phyloP scores from a whole-genome alignment of 2,113 vertebrate species.

The Vulpes vulpes region DNA sequence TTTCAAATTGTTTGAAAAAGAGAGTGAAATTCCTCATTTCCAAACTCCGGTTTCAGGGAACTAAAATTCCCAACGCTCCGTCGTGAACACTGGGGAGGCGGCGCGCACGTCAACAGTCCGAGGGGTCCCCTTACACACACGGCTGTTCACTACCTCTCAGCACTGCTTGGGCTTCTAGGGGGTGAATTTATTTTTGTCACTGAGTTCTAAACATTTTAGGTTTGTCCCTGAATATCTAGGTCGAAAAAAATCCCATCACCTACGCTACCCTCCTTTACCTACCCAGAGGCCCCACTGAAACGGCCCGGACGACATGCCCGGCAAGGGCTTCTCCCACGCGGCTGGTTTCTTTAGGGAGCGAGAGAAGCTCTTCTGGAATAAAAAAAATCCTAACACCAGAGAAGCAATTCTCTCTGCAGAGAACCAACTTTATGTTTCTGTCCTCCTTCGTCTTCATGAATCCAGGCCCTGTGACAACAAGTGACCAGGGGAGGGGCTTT shows the following conservation, averaged over 20 bases:
- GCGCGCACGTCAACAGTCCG: fast-evolving
- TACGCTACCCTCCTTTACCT: not conserved
- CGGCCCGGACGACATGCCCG: fast-evolving
- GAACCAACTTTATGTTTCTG: not conserved
- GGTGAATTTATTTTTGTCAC: too few relatives aligned
- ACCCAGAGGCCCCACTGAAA: fast-evolving
- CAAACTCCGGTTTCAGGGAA: not conserved
- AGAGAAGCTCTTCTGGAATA: not conserved
- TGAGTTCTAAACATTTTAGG: too few relatives aligned
- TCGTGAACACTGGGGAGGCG: fast-evolving
- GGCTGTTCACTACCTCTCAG: not conserved
- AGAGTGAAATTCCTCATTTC: not conserved
- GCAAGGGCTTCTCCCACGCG: too few relatives aligned
- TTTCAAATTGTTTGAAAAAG: fast-evolving
- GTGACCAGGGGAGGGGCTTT: not conserved
- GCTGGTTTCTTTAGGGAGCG: not conserved
- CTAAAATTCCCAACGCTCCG: fast-evolving
- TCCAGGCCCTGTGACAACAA: not conserved
- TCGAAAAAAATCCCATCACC: not conserved
- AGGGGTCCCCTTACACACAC: fast-evolving
- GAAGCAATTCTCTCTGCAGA: not conserved
- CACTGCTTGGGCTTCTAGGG: not conserved
- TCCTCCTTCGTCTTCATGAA: not conserved
- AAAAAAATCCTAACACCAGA: not conserved
- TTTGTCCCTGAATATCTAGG: too few relatives aligned